Evolutionary conservation across 2,797 vertebrate genomes (phyloP).

Genomic region (Acanthopagrus latus): DNA sequence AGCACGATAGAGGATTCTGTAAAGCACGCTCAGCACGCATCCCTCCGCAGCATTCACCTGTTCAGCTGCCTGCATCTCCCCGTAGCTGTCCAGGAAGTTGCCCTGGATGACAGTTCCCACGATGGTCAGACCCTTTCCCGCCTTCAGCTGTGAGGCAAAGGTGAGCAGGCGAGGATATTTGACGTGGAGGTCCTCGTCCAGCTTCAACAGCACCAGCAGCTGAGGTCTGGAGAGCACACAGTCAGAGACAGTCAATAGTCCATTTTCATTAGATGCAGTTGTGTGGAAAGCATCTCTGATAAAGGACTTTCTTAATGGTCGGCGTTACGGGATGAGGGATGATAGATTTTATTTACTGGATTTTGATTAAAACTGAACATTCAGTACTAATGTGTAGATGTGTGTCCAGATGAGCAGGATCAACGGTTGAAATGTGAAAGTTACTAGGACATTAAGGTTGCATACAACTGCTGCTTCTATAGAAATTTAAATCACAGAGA

Average conservation of each 20-base stretch:
- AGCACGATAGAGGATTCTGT: constrained; percentile 9
- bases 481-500: background rate
- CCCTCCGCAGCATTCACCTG: constrained; percentile 84
- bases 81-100: constrained; percentile 95
- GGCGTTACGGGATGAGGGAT: background rate
- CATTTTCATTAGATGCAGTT: background rate
- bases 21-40: background rate
- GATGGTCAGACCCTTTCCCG: constrained; percentile 97
- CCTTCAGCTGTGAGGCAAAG: constrained; percentile 97
- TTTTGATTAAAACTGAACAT: background rate
- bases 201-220: constrained; percentile 94
- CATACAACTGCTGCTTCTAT: background rate
- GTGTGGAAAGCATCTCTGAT: background rate
- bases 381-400: background rate
- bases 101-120: constrained; percentile 96
- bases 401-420: background rate
- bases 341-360: background rate
- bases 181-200: constrained; percentile 97
- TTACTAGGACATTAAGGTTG: background rate
- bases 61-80: constrained; percentile 96
- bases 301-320: background rate
- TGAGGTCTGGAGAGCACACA: constrained; percentile 87
- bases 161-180: constrained; percentile 97
- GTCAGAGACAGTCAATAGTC: background rate
- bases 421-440: background rate